Evolutionary conservation across 1,140 invertebrate species (phyloP).

Genomic region (Battus philenor): DNA sequence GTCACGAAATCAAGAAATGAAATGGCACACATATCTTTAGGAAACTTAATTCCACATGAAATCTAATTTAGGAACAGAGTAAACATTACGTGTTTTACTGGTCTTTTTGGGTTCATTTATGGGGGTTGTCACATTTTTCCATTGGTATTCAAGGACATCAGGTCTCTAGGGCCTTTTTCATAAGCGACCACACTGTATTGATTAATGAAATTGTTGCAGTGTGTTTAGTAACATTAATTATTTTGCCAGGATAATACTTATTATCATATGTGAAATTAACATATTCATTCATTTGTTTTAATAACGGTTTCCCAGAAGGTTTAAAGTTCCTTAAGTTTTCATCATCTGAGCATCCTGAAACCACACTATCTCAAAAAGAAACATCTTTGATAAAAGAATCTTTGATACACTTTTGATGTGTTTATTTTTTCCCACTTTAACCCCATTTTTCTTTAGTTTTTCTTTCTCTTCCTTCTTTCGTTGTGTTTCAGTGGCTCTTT

Average conservation of each 20-base stretch:
- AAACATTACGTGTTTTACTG: slow-evolving; percentile 17
- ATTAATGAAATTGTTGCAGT: slow-evolving; percentile 15
- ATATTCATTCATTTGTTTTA: slow-evolving; percentile 17
- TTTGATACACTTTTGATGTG: slow-evolving; percentile 8
- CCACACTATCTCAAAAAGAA: slow-evolving; percentile 18
- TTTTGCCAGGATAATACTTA: slow-evolving; percentile 15
- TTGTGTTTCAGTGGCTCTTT: slow-evolving; percentile 17
- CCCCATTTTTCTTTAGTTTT: slow-evolving; percentile 16
- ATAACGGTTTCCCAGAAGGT: slow-evolving; percentile 10
- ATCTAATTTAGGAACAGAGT: slow-evolving; percentile 15
- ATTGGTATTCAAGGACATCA: too few relatives aligned
- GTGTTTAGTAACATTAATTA: slow-evolving; percentile 13
- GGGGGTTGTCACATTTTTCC: background rate
- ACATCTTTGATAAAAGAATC: slow-evolving; percentile 5
- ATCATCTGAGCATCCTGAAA: slow-evolving; percentile 20
- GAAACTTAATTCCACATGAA: slow-evolving; percentile 12
- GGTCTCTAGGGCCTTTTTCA: slow-evolving; percentile 15
- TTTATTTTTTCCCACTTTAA: slow-evolving; percentile 18
- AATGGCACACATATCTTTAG: slow-evolving; percentile 8
- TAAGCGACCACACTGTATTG: slow-evolving; percentile 15
- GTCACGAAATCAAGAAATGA: slow-evolving; percentile 2
- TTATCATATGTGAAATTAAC: slow-evolving; percentile 14
- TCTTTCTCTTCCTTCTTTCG: slow-evolving; percentile 6
- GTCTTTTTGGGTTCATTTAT: slow-evolving; percentile 15
- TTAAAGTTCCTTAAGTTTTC: slow-evolving; percentile 18